Conservation (phyloP, 92 coral and sea anemone species). For the Bergia sp. region DNA sequence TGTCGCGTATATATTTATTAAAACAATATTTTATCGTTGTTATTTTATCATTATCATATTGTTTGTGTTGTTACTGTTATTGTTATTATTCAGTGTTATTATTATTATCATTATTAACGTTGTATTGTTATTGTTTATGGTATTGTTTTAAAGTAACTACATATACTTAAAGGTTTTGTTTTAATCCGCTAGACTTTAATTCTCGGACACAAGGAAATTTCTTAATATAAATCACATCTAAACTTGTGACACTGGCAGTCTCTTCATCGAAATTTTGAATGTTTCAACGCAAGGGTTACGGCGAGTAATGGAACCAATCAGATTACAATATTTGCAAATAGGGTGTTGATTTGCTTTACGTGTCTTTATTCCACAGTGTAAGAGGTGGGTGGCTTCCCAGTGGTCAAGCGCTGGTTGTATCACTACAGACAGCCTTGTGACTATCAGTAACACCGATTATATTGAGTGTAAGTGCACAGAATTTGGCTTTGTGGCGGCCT, state of each 20-base stretch:
- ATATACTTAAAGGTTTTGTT: no score
- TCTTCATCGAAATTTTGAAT: not conserved
- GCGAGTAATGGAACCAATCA: not conserved
- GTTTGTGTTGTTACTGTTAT: no score
- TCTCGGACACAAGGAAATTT: not conserved
- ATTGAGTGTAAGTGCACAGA: conserved; percentile 38
- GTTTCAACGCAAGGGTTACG: not conserved
- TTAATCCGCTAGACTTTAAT: no score
- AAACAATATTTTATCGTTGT: no score
- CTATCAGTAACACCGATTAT: conserved; percentile 21
- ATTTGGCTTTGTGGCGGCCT: conserved; percentile 23
- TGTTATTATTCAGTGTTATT: no score
- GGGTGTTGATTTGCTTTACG: not conserved
- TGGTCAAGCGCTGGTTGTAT: conserved; percentile 10
- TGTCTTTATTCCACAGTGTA: conserved; percentile 9
- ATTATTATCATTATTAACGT: no score
- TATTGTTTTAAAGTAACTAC: no score
- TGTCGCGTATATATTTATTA: no score
- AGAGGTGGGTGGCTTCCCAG: conserved; percentile 27
- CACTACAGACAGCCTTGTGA: conserved; percentile 23
- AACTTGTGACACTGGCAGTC: no score
- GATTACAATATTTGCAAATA: not conserved
- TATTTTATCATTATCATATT: no score
- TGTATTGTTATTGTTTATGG: no score
- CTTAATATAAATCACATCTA: no score